phyloP scores from a whole-genome alignment of 2,113 vertebrate genomes.

The Todiramphus saurophagus region DNA sequence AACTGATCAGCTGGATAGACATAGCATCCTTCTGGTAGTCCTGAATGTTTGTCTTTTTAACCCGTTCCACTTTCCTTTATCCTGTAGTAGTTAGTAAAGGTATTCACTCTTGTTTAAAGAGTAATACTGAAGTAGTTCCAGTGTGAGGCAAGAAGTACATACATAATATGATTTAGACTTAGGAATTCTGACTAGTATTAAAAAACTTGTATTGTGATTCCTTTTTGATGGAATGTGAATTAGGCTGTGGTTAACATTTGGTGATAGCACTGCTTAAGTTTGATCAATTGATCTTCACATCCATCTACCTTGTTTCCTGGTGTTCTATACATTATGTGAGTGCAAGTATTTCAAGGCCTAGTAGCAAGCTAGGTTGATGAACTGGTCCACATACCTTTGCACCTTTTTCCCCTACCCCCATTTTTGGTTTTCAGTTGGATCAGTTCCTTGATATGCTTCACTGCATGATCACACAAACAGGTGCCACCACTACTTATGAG shows the following conservation, averaged over 20 bases:
- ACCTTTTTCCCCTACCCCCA: neutral
- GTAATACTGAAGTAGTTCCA: neutral
- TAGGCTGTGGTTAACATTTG: neutral
- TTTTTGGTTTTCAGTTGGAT: neutral
- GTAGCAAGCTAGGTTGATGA: neutral
- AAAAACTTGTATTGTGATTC: neutral
- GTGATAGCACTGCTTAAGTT: neutral
- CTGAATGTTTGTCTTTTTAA: neutral
- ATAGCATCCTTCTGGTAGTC: neutral
- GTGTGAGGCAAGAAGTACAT: neutral
- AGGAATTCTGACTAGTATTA: neutral
- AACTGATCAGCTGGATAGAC: neutral
- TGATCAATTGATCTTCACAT: neutral
- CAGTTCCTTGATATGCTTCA: neutral
- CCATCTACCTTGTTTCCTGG: neutral
- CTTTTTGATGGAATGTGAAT: neutral
- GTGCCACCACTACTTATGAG: neutral
- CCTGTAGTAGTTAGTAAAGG: neutral
- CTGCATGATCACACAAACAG: neutral
- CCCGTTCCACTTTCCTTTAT: neutral
- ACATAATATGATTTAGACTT: neutral
- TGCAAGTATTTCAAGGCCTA: neutral
- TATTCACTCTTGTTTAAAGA: neutral
- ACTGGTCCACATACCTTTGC: neutral
- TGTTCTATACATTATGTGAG: accelerated